Conservation (phyloP, 1,140 invertebrate genomes). For the Lucilia cuprina region DNA sequence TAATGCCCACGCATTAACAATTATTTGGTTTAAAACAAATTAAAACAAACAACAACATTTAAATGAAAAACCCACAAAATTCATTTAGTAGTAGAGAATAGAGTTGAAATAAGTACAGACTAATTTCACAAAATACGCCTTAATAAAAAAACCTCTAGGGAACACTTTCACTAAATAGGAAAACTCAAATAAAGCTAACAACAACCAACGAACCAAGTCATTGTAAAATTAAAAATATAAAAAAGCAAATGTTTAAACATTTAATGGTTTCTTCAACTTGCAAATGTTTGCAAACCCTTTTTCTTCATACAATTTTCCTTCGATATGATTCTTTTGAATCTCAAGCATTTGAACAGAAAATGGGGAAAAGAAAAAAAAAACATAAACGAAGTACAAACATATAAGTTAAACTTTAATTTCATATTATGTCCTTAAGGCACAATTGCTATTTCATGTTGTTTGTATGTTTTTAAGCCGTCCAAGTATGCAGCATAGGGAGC, state of each 20-base stretch:
- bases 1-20: background rate
- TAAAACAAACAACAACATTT: background rate
- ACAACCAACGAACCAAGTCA: background rate
- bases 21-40: background rate
- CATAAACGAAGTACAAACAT: background rate
- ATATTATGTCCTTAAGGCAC: constrained; percentile 20
- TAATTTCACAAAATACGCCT: background rate
- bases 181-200: background rate
- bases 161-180: constrained; percentile 20
- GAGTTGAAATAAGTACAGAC: background rate
- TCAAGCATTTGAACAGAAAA: too few relatives aligned
- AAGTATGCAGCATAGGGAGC: too few relatives aligned
- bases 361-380: background rate
- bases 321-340: too few relatives aligned
- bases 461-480: background rate
- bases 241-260: background rate
- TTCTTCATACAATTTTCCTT: too few relatives aligned
- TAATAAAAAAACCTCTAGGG: background rate
- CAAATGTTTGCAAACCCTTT: background rate
- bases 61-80: background rate
- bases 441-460: background rate
- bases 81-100: background rate
- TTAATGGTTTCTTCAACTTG: constrained; percentile 7
- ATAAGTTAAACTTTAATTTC: background rate
- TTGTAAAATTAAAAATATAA: background rate